Base-by-base conservation (phyloP, 1,140 invertebrate genomes). In the Drosophila lowei region DNA sequence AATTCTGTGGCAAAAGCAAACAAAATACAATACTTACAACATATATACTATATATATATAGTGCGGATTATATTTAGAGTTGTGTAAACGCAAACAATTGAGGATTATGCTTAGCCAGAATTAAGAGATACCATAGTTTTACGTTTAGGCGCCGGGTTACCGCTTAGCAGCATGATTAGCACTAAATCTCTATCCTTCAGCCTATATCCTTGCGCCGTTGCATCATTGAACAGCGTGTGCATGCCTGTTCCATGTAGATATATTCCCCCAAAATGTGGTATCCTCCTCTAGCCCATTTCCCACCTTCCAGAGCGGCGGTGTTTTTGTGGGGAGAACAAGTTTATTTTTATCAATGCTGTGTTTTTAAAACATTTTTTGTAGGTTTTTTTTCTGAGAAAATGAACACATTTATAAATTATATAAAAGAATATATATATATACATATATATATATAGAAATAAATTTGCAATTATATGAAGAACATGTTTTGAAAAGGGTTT, bases 361-460 rank as follows among this genome's bases (percentile, higher is more conserved):
- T 75, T 75, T 74, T 66, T 75, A 46, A 75, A 75, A 75, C 72
- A 67, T 75, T 75, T 60, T 67, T 75, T 57, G 70, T 34, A 68
- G 34, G 34, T 38, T 59, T 85, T 88, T 83, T 86, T 86, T 86
- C 83, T 86, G 83, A 88, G 83, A 88, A 86, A 86, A 86, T 81
- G 64, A 67, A 38, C 30, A 34, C 30, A 34, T 34, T 38, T 38
- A 38, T 38, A 81, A 73, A 66, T 62, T 67, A 78, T 65, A 81
- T 65, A 86, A 64, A 44, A 58, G 49, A 73, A 70, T 43, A 56
- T 52, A 56, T 52, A 59, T 21, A 56, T 52, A 57, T 49, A 47
- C 18, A 74, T 61, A 77, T 53, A 65, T 55, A 65, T 8, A 23
- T 56, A 57, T 42, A 56, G n/a, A 57, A 56, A 68, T 34, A 74